A percentile compares a stretch with the other conserved stretches of the same genome.
Evolutionary conservation across 2,797 vertebrate genomes (phyloP).

Genomic region (Diplodus puntazzo): DNA sequence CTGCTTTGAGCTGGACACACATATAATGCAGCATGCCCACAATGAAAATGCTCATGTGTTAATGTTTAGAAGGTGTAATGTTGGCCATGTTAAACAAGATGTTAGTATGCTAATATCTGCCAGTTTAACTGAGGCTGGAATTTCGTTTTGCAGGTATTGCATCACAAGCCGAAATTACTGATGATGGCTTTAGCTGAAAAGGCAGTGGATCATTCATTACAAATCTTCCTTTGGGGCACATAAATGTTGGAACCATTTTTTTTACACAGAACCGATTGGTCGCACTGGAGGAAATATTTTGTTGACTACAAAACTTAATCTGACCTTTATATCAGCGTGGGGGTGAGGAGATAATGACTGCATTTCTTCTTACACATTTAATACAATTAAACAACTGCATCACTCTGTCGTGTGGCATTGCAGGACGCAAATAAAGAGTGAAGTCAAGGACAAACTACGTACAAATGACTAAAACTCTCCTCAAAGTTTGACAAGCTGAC

Average conservation of each 20-base stretch:
- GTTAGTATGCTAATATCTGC: not conserved
- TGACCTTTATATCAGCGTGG: no score
- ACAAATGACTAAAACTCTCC: conserved; percentile 17
- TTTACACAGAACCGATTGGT: no score
- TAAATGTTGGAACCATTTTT: no score
- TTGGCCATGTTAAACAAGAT: not conserved
- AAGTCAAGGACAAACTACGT: conserved; percentile 29
- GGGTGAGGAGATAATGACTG: no score
- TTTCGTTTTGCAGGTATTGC: not conserved
- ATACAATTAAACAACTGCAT: conserved; percentile 1
- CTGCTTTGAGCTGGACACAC: not conserved
- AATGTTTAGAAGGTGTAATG: not conserved
- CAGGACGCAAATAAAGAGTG: conserved; percentile 11
- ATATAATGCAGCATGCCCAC: no score
- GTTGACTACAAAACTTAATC: no score
- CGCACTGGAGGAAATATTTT: no score
- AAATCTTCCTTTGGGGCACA: not conserved
- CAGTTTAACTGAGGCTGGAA: not conserved
- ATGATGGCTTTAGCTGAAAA: not conserved
- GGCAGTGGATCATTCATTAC: not conserved
- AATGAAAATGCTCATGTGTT: not conserved
- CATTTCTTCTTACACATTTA: not conserved
- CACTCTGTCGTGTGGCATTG: conserved; percentile 12
- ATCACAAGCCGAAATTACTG: not conserved
- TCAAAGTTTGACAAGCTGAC: conserved; percentile 49